Conservation (phyloP, 2,113 vertebrate genomes). For the Meleagris gallopavo region DNA sequence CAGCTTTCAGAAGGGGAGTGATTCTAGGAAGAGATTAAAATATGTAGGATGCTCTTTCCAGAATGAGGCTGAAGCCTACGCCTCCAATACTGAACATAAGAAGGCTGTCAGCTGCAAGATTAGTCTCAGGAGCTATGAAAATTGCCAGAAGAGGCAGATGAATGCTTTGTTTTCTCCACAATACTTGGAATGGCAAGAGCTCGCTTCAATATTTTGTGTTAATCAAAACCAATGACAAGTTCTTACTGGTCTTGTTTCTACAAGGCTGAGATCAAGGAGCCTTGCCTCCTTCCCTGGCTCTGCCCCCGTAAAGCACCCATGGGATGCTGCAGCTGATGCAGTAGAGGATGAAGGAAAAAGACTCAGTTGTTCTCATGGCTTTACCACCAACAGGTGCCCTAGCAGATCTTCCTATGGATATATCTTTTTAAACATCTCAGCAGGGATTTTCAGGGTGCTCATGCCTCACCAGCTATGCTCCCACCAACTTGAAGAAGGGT, state of each 20-base stretch:
- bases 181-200: constrained; percentile 25
- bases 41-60: constrained; percentile 4
- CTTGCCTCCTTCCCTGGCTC: not conserved
- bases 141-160: constrained; percentile 11
- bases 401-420: not conserved
- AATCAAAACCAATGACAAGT: constrained; percentile 17
- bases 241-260: not conserved
- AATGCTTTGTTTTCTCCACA: constrained; percentile 29
- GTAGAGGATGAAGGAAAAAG: not conserved
- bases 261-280: not conserved
- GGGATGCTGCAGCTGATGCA: not conserved
- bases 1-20: constrained; percentile 20
- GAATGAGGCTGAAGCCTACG: not conserved
- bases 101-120: not conserved
- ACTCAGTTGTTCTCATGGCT: not conserved
- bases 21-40: constrained; percentile 55
- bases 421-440: not conserved
- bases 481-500: not conserved
- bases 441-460: not conserved
- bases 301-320: not conserved
- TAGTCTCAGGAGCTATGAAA: constrained; percentile 14
- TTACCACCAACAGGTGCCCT: not conserved
- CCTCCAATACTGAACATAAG: not conserved
- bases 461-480: not conserved
- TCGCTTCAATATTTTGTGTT: constrained; percentile 44